A percentile compares a stretch with the other conserved stretches of the same genome.
Evolutionary conservation across 2,113 vertebrate species (phyloP).

Genomic region (Nothocercus julius): DNA sequence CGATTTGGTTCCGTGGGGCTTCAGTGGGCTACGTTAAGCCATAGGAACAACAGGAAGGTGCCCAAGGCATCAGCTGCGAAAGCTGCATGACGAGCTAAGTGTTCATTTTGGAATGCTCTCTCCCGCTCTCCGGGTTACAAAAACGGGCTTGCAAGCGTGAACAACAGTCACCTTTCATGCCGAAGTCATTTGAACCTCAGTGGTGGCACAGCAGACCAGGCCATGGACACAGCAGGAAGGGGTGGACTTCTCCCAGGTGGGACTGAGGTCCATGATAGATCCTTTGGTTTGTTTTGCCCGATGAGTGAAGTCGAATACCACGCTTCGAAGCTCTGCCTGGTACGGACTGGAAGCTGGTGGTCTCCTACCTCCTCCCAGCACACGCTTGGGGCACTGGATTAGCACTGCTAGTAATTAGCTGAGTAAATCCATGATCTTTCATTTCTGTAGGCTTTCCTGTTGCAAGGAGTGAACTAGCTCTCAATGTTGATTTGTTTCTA

Average conservation of each 20-base stretch:
- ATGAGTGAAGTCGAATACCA: not conserved
- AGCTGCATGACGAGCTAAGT: not conserved
- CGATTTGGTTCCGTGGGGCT: not conserved
- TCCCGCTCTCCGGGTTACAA: not conserved
- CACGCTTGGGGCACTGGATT: accelerated
- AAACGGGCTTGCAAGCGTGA: not conserved
- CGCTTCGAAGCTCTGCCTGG: not conserved
- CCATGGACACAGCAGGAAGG: not conserved
- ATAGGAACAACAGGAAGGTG: not conserved
- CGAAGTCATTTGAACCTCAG: not conserved
- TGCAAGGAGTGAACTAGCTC: not conserved
- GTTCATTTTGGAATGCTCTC: not conserved
- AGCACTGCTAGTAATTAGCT: not conserved
- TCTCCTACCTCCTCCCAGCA: not conserved
- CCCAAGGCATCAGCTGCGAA: not conserved
- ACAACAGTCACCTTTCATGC: not conserved
- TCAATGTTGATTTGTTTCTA: not conserved
- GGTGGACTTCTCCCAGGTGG: not conserved
- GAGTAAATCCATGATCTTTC: accelerated
- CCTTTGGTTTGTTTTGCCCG: not conserved
- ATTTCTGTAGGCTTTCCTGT: not conserved
- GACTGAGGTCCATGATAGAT: not conserved
- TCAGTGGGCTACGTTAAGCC: not conserved
- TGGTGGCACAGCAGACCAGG: not conserved
- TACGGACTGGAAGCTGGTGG: not conserved